Base-by-base conservation (phyloP, 2,797 vertebrate species). In the Podarcis lilfordi region DNA sequence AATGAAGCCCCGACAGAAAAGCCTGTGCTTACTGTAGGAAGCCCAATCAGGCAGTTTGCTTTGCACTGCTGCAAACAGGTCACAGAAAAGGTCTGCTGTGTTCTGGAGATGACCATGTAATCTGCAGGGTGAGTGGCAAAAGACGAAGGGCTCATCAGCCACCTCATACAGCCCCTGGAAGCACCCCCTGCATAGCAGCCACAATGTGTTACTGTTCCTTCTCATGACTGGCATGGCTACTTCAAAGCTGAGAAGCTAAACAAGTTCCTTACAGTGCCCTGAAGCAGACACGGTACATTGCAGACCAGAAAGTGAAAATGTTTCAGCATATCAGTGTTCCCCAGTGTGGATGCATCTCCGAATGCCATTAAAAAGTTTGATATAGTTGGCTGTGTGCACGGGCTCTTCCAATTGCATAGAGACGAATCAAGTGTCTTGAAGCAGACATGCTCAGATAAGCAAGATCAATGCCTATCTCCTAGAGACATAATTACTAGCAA, bases 401-500 rank as follows among this genome's bases (percentile, higher is more conserved):
- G n/a, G 40, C 29, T 13, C 32, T 85, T 27, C 6, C 27, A 23
- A 8, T n/a, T 9, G 82, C 50, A 55, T 15, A 3, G 29, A n/a
- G 84, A 64, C 23, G 32, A 32, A 69, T 84, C 40, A 75, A 75
- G 45, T 32, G 21, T 83, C 32, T 45, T 78, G 85, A 78, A 68
- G 21, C 23, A 86, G 15, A 32, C n/a, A 45, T 76, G 37, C 27
- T 37, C 80, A 6, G 85, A 91, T 85, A 66, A 74, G 88, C 35
- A 59, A 82, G 9, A 87, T 79, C 50, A 78, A 75, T 27, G 21
- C 43, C 68, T 32, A 50, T 8, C n/a, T 91, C 84, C 80, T 72
- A 86, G 81, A 92, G 88, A 74, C 19, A 80, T 74, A 80, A 81
- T 21, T 61, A 11, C 23, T 78, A 15, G 68, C 87, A 40, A 64